phyloP scores from a whole-genome alignment of 2,113 vertebrate genomes.

The Alces alces region DNA sequence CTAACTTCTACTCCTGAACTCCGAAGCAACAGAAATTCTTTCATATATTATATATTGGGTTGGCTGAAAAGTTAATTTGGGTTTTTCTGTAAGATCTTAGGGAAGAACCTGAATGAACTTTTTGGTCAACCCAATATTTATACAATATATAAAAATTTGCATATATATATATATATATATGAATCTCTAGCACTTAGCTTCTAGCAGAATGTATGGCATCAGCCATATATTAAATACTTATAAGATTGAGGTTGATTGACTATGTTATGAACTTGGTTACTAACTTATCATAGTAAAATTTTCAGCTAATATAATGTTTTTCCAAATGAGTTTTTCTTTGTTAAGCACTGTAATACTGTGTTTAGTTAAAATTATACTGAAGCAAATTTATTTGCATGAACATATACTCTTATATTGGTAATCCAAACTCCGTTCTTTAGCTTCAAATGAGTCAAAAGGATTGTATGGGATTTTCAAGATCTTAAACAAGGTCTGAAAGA shows the following conservation, averaged over 20 bases:
- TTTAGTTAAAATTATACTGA: slow-evolving; percentile 32
- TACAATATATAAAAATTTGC: not conserved
- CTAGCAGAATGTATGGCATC: not conserved
- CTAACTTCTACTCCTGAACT: not conserved
- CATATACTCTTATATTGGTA: slow-evolving; percentile 44
- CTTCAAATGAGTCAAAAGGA: slow-evolving; percentile 63
- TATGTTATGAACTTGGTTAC: not conserved
- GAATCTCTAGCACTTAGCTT: not conserved
- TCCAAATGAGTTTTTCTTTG: not conserved
- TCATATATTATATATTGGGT: not conserved
- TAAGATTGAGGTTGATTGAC: not conserved
- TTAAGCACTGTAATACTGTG: not conserved
- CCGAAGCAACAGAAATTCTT: not conserved
- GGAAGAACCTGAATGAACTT: not conserved
- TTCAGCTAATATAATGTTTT: not conserved
- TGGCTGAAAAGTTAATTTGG: not conserved
- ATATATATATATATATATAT: not conserved
- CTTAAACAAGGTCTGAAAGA: slow-evolving; percentile 63
- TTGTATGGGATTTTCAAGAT: slow-evolving; percentile 47
- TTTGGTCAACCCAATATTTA: not conserved
- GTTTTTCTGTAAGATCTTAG: not conserved
- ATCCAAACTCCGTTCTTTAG: slow-evolving; percentile 48
- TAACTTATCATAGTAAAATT: slow-evolving; percentile 1
- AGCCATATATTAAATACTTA: not conserved
- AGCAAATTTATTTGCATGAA: slow-evolving; percentile 51